These are phyloP conservation scores for Aviceda subcristata DNA, from an alignment of 2,113 vertebrate genomes.

Conservation along the genomic window DNA sequence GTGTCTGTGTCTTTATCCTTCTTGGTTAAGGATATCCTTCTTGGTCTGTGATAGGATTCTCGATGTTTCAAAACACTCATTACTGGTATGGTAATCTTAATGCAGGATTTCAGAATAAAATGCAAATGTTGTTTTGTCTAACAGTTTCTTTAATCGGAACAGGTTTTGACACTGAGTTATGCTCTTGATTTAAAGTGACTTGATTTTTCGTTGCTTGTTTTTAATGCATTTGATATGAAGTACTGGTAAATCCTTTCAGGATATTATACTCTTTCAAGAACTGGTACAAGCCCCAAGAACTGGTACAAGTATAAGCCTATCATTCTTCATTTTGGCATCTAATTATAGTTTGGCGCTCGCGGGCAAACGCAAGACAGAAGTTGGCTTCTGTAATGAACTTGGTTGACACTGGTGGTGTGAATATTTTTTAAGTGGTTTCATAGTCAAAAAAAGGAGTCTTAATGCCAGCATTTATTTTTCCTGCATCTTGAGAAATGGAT, in stretches of 20 bases:
- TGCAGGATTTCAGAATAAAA: conserved; percentile 9
- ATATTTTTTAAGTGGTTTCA: not conserved
- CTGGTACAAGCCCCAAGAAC: not conserved
- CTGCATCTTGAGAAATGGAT: not conserved
- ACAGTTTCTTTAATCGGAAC: not conserved
- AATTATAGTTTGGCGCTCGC: not conserved
- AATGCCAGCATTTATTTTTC: not conserved
- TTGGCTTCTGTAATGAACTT: not conserved
- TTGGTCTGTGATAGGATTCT: not conserved
- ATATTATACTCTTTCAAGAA: not conserved
- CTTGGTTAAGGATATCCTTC: too few species aligned
- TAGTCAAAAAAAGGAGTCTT: not conserved
- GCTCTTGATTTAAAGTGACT: not conserved
- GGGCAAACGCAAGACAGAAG: not conserved
- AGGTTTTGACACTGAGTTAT: not conserved
- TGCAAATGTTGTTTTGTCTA: not conserved
- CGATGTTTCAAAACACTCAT: not conserved
- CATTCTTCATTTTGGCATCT: not conserved
- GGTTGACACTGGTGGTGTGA: not conserved
- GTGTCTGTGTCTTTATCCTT: not conserved
- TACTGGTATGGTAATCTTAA: not conserved
- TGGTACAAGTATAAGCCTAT: not conserved
- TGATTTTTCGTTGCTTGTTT: not conserved
- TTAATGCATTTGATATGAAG: not conserved
- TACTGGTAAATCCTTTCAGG: not conserved